Percentiles rank a stretch among this genome's conserved stretches.
Evolutionary conservation across 37 sponge, comb jelly and placozoan genomes (phyloP).

Genomic region (Eunapius fragilis): DNA sequence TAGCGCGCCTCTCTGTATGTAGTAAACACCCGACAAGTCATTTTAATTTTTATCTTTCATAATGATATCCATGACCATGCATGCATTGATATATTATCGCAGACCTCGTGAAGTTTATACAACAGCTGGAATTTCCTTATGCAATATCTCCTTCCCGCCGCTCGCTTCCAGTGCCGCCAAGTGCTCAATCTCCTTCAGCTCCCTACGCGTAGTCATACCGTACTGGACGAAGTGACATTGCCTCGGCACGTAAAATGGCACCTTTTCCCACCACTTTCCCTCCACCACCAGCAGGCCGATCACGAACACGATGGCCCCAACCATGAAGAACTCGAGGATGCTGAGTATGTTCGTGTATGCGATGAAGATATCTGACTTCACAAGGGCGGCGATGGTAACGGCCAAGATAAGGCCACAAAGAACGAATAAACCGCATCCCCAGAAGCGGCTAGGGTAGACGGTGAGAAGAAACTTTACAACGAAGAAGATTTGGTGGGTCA

Average conservation of each 20-base stretch:
- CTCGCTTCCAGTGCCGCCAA: not conserved
- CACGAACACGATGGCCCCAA: slow-evolving; percentile 8
- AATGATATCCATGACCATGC: too few relatives aligned
- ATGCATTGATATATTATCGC: too few relatives aligned
- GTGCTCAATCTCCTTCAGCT: not conserved
- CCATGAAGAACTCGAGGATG: slow-evolving; percentile 6
- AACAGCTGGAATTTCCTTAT: not conserved
- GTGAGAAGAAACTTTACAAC: slow-evolving; percentile 32
- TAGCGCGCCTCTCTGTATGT: too few relatives aligned
- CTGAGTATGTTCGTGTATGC: not conserved
- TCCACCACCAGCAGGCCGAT: slow-evolving; percentile 28
- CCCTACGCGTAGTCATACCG: not conserved
- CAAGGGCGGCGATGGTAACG: not conserved
- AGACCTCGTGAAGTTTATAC: too few relatives aligned
- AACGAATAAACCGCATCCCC: slow-evolving; percentile 40
- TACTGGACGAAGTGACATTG: not conserved
- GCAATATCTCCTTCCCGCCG: not conserved
- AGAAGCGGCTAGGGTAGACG: slow-evolving; percentile 26
- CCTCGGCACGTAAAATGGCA: not conserved
- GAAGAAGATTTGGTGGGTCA: slow-evolving; percentile 22
- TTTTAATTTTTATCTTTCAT: too few relatives aligned
- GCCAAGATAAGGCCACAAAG: slow-evolving; percentile 22
- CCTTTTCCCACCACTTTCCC: slow-evolving; percentile 31
- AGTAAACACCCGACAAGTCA: too few relatives aligned
- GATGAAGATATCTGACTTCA: not conserved